phyloP scores from a whole-genome alignment of 1,140 invertebrate species.

The Chrysomallon squamiferum region DNA sequence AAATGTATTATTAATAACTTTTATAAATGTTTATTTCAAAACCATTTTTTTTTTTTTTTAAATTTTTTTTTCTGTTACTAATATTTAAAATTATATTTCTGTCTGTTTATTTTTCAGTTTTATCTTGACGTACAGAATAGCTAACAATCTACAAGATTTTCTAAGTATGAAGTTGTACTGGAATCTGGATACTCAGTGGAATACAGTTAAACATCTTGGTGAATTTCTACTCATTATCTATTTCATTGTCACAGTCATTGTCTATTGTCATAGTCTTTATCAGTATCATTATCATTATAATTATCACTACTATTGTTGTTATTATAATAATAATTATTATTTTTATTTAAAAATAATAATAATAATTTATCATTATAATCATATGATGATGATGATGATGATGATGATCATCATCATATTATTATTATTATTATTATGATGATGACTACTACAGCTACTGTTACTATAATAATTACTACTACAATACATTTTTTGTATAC shows the following conservation, averaged over 20 bases:
- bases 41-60: not conserved
- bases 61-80: not conserved
- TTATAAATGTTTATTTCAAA: not conserved
- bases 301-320: no score
- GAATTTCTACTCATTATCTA: not conserved
- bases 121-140: constrained; percentile 31
- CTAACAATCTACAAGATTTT: constrained; percentile 40
- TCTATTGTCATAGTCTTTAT: not conserved
- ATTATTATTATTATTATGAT: no score
- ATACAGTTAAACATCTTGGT: not conserved
- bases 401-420: no score
- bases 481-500: no score
- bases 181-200: constrained; percentile 19
- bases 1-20: not conserved
- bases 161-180: constrained; percentile 35
- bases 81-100: not conserved
- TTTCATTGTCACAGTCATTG: no score
- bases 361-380: no score
- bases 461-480: no score
- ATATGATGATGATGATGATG: no score
- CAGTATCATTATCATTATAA: no score
- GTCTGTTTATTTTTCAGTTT: constrained; percentile 28
- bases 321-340: no score
- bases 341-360: no score
- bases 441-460: no score